Conservation (phyloP, 2,113 vertebrate species). For the Gnathonemus longibarbis region DNA sequence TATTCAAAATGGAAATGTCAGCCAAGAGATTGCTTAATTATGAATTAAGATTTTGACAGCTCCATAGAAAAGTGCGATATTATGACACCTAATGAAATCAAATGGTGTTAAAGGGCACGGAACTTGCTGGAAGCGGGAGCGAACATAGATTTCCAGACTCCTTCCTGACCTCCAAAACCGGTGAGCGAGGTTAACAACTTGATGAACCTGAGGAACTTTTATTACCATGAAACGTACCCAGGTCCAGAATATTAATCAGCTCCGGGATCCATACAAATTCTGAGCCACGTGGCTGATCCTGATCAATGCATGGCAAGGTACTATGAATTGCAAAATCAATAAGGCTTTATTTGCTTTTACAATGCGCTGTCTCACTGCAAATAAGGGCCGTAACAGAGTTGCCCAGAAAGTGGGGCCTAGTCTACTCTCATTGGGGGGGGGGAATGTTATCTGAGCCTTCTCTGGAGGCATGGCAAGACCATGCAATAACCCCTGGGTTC, state of each 20-base stretch:
- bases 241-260: slow-evolving; percentile 36
- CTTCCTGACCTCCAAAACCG: slow-evolving; percentile 29
- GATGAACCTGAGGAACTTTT: slow-evolving; percentile 41
- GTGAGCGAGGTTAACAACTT: slow-evolving; percentile 26
- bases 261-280: slow-evolving; percentile 32
- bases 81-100: neutral
- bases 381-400: slow-evolving; percentile 35
- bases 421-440: neutral
- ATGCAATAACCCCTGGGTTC: neutral
- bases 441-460: slow-evolving; percentile 7
- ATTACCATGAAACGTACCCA: slow-evolving; percentile 34
- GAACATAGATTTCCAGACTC: neutral
- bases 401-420: neutral
- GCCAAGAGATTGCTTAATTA: neutral
- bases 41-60: neutral
- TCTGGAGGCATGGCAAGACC: neutral
- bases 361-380: slow-evolving; percentile 36
- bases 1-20: slow-evolving; percentile 5
- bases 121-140: slow-evolving; percentile 9
- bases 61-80: neutral
- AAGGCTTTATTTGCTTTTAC: slow-evolving; percentile 36
- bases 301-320: slow-evolving; percentile 41
- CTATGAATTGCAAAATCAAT: slow-evolving; percentile 46
- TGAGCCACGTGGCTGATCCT: slow-evolving; percentile 31
- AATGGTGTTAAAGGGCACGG: slow-evolving; percentile 15